Evolutionary conservation across 1,140 invertebrate genomes (phyloP), one percentile per base, ranked within the genome.

Genomic region (Cepaea nemoralis): DNA sequence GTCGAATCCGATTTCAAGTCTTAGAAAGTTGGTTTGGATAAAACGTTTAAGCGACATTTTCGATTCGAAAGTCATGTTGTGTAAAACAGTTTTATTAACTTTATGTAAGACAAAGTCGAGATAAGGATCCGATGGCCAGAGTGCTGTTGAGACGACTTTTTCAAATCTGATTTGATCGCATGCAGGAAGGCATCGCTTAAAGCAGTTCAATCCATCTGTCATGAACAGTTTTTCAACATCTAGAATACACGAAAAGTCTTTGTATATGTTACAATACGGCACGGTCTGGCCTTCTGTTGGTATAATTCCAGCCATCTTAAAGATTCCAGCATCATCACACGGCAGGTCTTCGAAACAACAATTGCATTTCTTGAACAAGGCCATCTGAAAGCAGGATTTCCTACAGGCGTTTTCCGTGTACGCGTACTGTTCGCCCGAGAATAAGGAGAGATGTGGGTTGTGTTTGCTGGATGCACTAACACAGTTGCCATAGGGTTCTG

Each of bases 351-450:
- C 10, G 35, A 55, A 42, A 55, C 74, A 76, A n/a, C 74, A 76
- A n/a, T 33, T 35, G 50, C 74, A 76, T 6, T 33, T 16, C 31
- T 33, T 33, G 31, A 10, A 59, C n/a, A 76, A 10, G 1, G 2
- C 1, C 6, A n/a, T 1, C 48, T 76, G 74, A 33, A 33, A 76
- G 50, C 74, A 76, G 31, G 74, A 48, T 59, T 76, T 76, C 45
- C 55, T 59, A 27, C 74, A 76, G 14, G 14, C 74, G 19, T 76
- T 76, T 10, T 76, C n/a, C 14, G 74, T 33, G 48, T 76, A 76
- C 10, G 6, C 16, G 31, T 55, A 55, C 2, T 40, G n/a, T 24
- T 33, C 35, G 14, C 5, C 31, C 3, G 50, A 8, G 39, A 31
- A 76, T n/a, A 76, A 31, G 31, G 2, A 55, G n/a, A 3, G 6